Conservation (phyloP, 2,888 invertebrate species). For the Idaea biselata region DNA sequence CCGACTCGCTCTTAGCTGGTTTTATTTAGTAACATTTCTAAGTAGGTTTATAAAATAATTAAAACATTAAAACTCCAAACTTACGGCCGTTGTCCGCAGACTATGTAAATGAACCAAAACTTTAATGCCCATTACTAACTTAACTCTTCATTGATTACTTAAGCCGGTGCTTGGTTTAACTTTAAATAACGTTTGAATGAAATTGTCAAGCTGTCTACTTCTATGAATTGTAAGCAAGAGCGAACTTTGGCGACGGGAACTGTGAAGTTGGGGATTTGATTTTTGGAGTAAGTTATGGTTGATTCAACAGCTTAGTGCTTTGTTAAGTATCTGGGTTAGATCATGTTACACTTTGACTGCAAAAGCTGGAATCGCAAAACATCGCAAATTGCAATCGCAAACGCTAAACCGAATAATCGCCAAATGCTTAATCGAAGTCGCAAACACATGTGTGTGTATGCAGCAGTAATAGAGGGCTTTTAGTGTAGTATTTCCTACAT, state of each 20-base stretch:
- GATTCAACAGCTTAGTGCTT: background rate
- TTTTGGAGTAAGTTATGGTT: slow-evolving; percentile 1
- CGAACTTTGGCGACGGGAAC: slow-evolving; percentile 2
- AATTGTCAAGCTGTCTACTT: slow-evolving; percentile 42
- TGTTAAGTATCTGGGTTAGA: background rate
- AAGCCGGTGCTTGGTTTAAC: slow-evolving; percentile 38
- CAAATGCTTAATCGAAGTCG: too few relatives aligned
- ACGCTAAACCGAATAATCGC: too few relatives aligned
- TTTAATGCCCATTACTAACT: slow-evolving; percentile 34
- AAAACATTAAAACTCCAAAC: background rate
- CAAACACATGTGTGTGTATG: too few relatives aligned
- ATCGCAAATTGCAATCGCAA: too few relatives aligned
- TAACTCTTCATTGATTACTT: slow-evolving; percentile 51
- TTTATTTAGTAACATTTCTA: too few relatives aligned
- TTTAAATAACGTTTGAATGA: slow-evolving; percentile 47
- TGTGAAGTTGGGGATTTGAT: background rate
- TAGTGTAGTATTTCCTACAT: too few relatives aligned
- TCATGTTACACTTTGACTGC: background rate
- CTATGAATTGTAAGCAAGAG: slow-evolving; percentile 1
- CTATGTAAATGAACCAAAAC: slow-evolving; percentile 36
- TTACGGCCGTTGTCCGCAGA: background rate
- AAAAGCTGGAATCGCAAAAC: too few relatives aligned
- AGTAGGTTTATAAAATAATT: background rate
- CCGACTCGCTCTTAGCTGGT: too few relatives aligned
- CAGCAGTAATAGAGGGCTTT: too few relatives aligned